Evolutionary conservation across 2,888 invertebrate genomes (phyloP), one percentile per base, ranked within the genome.

Genomic region (Gerosis bhagava): DNA sequence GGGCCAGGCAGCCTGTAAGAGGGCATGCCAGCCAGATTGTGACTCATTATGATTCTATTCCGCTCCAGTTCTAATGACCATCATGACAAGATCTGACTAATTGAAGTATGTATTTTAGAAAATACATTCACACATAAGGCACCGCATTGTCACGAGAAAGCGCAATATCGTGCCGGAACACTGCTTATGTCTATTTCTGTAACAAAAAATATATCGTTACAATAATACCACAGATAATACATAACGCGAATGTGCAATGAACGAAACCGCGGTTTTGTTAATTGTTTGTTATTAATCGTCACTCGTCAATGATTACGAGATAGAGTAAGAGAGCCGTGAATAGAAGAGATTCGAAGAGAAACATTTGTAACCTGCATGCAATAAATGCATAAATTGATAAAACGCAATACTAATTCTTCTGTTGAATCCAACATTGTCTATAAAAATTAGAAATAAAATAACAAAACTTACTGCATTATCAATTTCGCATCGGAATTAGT

Each of bases 11-110:
- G 92, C 91, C 93, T 92, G 84, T 93, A 94, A 76, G 94, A 92
- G 79, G 94, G 93, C 94, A 94, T 94, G 90, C 94, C 94, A 79
- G 92, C 91, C 91, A 94, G 90, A 89, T 94, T 94, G 83, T 94
- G 94, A 93, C 94, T 94, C 94, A 94, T 94, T 74, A 67, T 86
- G 74, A 59, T 67, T 66, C 65, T 80, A 78, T 81, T 75, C 69
- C 65, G 59, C 67, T 67, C 70, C 74, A 69, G 70, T 69, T 79
- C 74, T 77, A 60, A 74, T 70, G 63, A 80, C 72, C 83, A 84
- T 86, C 65, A 76, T 83, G 72, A 62, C 51, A 56, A 64, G 51
- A 52, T 53, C 44, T 53, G 49, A 54, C 53, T 59, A 54, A 59
- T 62, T 56, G 58, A 55, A 64, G 53, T 62, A n/a, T n/a, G n/a